Base-by-base conservation (phyloP, 2,113 vertebrate genomes). In the Macaca mulatta region DNA sequence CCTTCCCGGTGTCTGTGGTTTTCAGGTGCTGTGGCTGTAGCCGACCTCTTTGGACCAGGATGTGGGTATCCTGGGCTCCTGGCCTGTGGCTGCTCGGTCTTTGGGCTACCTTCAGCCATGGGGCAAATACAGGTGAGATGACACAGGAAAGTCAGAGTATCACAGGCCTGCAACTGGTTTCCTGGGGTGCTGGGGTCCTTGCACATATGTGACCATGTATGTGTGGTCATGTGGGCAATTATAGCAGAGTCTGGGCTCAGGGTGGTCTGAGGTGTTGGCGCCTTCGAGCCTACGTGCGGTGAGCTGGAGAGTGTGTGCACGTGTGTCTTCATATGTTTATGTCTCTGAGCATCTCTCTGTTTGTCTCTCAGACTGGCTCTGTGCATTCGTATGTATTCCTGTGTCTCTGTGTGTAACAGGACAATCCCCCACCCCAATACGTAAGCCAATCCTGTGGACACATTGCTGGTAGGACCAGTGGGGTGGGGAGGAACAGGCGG, bases 51-150 rank as follows among this genome's bases (percentile, higher is more conserved):
- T 57, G 90, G 84, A 83, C 85, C 97, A 97, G 82, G 94, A 99
- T 99, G 98, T 97, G 95, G 97, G 95, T 59, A n/a, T 86, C 97
- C 61, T 98, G 98, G 98, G 91, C 96, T 82, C 94, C 98, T 0
- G 80, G 40, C 0, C 85, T 99, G 43, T 98, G 98, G 96, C 94
- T 98, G 0, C 27, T 79, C 0, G 87, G 97, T 61, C 69, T 99
- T 32, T 0, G 98, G 93, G 96, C 94, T 0, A 85, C 95, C 89
- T 98, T 98, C 12, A 57, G 80, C 61, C 97, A 98, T 80, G 97
- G 57, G 17, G 78, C 90, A 59, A 64, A 90, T 55, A 74, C 85
- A 97, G 97, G 98, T 98, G 87, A 98, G 98, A 70, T 88, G 84
- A 97, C 83, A 43, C 35, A 12, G 17, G 72, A 84, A 13, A 25